Conservation (phyloP, 2,113 vertebrate species). For the Cyanoderma ruficeps region DNA sequence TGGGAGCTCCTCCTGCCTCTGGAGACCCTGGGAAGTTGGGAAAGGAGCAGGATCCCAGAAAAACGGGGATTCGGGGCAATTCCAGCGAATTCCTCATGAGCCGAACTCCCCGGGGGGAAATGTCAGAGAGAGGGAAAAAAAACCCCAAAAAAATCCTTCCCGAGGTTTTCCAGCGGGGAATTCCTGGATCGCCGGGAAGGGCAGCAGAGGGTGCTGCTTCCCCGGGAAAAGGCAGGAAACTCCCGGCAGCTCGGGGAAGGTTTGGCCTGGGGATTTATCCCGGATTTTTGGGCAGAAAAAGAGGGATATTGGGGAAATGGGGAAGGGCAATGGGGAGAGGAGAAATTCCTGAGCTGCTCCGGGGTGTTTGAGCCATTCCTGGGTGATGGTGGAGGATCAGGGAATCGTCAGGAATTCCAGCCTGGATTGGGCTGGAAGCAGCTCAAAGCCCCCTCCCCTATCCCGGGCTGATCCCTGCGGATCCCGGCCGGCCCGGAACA, state of each 20-base stretch:
- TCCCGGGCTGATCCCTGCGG: not conserved
- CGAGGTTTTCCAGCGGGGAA: not conserved
- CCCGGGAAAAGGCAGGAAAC: not conserved
- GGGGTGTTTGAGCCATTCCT: fast-evolving
- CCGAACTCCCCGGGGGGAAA: not conserved
- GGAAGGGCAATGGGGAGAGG: not conserved
- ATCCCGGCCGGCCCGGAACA: not conserved
- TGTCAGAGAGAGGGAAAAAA: fast-evolving
- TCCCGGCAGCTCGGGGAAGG: not conserved
- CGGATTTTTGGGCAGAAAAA: not conserved
- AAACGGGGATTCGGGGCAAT: not conserved
- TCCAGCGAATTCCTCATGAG: not conserved
- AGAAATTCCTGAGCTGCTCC: fast-evolving
- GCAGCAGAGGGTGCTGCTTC: conserved; percentile 42
- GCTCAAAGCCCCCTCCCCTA: not conserved
- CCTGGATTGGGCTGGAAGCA: not conserved
- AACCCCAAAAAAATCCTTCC: too few species aligned
- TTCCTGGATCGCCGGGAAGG: not conserved
- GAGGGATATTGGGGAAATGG: not conserved
- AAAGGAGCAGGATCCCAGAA: not conserved
- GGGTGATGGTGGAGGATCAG: fast-evolving
- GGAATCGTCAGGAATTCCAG: not conserved
- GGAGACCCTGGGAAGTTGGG: not conserved
- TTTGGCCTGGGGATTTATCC: fast-evolving
- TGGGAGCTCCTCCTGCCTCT: not conserved